phyloP scores from a whole-genome alignment of 2,888 invertebrate genomes.

The Acanthopleura granulata region DNA sequence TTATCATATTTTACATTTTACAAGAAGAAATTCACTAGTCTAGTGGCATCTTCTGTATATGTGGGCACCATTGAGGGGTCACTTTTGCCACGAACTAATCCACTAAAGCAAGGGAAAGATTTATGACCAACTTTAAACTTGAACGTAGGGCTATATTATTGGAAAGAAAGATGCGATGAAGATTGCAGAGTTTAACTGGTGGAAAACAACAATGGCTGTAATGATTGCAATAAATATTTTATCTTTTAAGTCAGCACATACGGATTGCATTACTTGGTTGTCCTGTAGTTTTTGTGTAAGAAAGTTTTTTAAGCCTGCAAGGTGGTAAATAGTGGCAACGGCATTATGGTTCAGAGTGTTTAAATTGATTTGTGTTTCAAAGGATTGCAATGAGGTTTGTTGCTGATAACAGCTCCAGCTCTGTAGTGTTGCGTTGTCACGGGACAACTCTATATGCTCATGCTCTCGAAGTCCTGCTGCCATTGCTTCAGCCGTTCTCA shows the following conservation, averaged over 20 bases:
- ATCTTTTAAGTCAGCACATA: too few relatives aligned
- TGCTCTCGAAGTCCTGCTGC: neutral
- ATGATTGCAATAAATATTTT: neutral
- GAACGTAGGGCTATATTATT: neutral
- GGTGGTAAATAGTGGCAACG: neutral
- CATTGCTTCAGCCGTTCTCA: neutral
- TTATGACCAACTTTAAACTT: neutral
- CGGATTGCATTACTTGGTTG: too few relatives aligned
- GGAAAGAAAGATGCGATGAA: neutral
- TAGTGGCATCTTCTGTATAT: too few relatives aligned
- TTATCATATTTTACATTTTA: too few relatives aligned
- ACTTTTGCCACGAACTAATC: neutral
- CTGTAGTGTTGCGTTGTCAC: neutral
- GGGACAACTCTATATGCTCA: neutral
- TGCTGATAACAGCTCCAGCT: too few relatives aligned
- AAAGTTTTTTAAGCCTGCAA: neutral
- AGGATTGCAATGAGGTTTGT: too few relatives aligned
- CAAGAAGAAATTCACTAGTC: too few relatives aligned
- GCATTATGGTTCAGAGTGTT: too few relatives aligned
- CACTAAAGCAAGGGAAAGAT: neutral
- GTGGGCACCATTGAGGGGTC: constrained; percentile 3
- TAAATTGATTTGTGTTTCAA: neutral
- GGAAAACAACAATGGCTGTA: neutral
- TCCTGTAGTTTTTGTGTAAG: neutral
- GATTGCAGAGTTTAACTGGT: neutral